phyloP scores from a whole-genome alignment of 2,113 vertebrate species.

The Brachyhypopomus occidentalis region DNA sequence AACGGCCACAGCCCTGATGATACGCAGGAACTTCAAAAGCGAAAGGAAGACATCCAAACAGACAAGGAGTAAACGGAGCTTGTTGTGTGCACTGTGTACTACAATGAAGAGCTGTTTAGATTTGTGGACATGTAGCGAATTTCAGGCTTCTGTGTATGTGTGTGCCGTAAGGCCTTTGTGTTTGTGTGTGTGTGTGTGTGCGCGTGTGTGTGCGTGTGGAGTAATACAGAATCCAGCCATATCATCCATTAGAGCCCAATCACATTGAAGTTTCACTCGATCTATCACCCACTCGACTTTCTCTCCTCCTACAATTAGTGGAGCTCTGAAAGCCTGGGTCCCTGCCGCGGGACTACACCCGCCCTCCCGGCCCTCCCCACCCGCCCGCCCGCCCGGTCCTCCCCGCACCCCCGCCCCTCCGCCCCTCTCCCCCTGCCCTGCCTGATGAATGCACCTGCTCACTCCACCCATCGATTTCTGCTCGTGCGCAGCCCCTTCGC shows the following conservation, averaged over 20 bases:
- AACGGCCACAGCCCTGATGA: constrained; percentile 70
- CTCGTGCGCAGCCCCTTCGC: constrained; percentile 60
- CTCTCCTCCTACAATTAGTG: constrained; percentile 50
- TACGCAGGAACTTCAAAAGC: constrained; percentile 64
- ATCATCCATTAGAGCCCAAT: constrained; percentile 61
- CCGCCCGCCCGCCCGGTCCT: constrained; percentile 38
- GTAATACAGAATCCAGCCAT: constrained; percentile 44
- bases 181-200: constrained; percentile 12
- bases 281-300: constrained; percentile 55
- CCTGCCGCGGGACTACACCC: constrained; percentile 52
- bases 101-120: no score
- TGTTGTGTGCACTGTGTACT: neutral
- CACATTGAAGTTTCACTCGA: constrained; percentile 47
- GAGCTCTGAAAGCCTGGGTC: constrained; percentile 55
- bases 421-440: constrained; percentile 51
- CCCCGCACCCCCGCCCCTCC: no score
- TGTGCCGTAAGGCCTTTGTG: no score
- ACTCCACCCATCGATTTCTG: constrained; percentile 70
- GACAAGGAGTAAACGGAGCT: neutral
- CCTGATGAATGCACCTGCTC: constrained; percentile 66
- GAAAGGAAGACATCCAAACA: constrained; percentile 7
- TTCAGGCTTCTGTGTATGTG: neutral
- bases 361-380: constrained; percentile 60
- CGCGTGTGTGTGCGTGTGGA: constrained; percentile 20
- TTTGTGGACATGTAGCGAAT: no score